Percentiles rank a stretch among this genome's conserved stretches.
phyloP scores from a whole-genome alignment of 2,797 vertebrate genomes.

The Artibeus jamaicensis region DNA sequence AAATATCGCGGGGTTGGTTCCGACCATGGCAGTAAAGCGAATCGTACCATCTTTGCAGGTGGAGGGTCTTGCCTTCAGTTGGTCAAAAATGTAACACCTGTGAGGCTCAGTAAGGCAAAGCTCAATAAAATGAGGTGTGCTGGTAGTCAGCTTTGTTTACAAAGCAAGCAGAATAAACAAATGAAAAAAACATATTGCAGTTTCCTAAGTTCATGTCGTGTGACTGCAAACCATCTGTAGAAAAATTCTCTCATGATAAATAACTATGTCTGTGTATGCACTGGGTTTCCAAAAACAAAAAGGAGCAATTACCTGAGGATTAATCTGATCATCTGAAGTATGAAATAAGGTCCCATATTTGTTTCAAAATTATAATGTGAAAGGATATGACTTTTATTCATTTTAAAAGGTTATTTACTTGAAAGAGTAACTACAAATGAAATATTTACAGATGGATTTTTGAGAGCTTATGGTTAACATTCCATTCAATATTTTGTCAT shows the following conservation, averaged over 20 bases:
- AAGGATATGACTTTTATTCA: neutral
- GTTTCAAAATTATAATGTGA: neutral
- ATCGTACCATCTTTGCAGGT: neutral
- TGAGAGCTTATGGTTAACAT: slow-evolving; percentile 22
- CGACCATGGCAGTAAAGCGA: neutral
- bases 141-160: neutral
- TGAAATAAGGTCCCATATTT: neutral
- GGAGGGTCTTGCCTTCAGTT: neutral
- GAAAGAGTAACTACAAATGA: neutral
- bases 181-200: neutral
- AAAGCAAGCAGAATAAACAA: neutral
- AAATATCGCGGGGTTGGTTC: neutral
- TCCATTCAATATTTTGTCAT: neutral
- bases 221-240: neutral
- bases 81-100: neutral
- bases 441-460: neutral
- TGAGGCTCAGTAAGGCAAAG: neutral
- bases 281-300: neutral
- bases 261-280: neutral
- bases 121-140: neutral
- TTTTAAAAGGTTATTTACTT: neutral
- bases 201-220: neutral
- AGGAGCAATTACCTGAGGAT: neutral
- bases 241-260: neutral
- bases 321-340: neutral